Evolutionary conservation across 2,888 invertebrate species (phyloP), one percentile per base, ranked within the genome.

Genomic region (Limenitis camilla): DNA sequence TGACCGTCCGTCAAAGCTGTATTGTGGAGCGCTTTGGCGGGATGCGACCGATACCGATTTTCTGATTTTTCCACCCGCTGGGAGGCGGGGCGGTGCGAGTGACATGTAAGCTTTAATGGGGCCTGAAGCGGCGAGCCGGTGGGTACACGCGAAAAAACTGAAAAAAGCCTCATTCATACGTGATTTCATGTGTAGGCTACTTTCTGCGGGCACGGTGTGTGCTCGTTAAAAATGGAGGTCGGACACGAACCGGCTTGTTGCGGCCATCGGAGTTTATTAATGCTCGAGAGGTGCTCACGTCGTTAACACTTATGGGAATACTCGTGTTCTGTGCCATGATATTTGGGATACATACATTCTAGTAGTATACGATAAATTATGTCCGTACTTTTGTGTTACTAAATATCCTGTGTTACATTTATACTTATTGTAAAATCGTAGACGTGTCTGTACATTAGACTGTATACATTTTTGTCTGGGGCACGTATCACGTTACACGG

Each of bases 21-120:
- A 81, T 83, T 80, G 83, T 79, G 67, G 72, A 73, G 74, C 71
- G 79, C 74, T 78, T 78, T 74, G 76, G 70, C 75, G 81, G 82
- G 81, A 76, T 74, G 74, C 76, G 74, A 76, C 79, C 83, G 74
- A 83, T 84, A 81, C 80, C 82, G 79, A 85, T 82, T 85, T 85
- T 81, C 81, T 79, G 81, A 83, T 83, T 82, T 82, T 82, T 80
- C 71, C 74, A 66, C 65, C 67, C 64, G 29, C 30, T 5, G 57
- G 62, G 58, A 38, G 41, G 57, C 65, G 68, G 71, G 73, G 62
- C 58, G 58, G 70, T 69, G 76, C 65, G 83, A 83, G 81, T 84
- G 86, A 85, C 85, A 85, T 86, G 85, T 85, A 81, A 82, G 85
- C 84, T 84, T 84, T 86, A 86, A 85, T 85, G 85, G 85, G 69